phyloP scores from a whole-genome alignment of 2,797 vertebrate genomes.

The Buphagus erythrorhynchus region DNA sequence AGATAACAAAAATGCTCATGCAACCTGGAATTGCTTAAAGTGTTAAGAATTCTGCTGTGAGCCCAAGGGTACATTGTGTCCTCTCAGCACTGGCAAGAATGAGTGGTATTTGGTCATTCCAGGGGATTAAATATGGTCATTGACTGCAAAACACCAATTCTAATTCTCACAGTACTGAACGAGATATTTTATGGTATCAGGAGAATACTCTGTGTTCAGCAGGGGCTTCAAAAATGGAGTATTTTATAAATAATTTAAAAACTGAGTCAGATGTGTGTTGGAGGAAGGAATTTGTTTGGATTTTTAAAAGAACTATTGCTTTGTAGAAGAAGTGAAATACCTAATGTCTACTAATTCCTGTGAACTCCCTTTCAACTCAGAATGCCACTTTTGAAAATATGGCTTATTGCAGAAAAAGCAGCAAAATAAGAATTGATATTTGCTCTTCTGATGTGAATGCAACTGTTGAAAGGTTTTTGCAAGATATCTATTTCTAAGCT shows the following conservation, averaged over 20 bases:
- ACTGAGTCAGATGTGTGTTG: not conserved
- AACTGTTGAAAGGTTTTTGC: not conserved
- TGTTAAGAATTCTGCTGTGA: not conserved
- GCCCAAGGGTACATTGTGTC: not conserved
- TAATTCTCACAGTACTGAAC: rapidly evolving
- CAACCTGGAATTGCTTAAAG: not conserved
- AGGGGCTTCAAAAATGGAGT: not conserved
- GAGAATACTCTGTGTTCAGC: not conserved
- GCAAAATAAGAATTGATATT: not conserved
- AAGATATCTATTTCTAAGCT: not conserved
- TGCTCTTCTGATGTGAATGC: not conserved
- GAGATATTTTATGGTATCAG: not conserved
- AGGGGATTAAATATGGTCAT: not conserved
- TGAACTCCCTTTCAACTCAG: not conserved
- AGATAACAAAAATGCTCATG: not conserved
- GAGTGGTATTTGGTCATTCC: not conserved
- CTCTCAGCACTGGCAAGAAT: not conserved
- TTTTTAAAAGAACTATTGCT: not conserved
- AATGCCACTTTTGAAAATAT: not conserved
- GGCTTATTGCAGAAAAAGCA: not conserved
- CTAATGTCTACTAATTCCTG: not conserved
- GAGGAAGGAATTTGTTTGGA: not conserved
- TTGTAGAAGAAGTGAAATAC: not conserved
- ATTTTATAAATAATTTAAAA: not conserved
- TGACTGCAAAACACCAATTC: not conserved